These are phyloP conservation scores for Trichacis sp. DNA, from an alignment of 2,888 invertebrate genomes.

Conservation along the genomic window DNA sequence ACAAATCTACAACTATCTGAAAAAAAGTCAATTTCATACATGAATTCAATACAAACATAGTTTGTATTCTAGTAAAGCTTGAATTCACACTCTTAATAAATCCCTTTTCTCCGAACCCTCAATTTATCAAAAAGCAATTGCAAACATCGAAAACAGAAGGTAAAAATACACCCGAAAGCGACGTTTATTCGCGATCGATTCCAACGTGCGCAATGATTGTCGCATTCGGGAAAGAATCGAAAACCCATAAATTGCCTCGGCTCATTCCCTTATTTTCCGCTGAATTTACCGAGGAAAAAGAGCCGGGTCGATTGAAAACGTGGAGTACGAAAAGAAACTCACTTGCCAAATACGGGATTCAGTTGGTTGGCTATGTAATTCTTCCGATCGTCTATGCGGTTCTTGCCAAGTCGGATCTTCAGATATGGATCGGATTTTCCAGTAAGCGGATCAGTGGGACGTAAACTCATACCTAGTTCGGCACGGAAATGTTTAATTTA, in stretches of 20 bases:
- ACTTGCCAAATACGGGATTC: slow-evolving; percentile 88
- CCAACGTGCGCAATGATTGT: too few species aligned
- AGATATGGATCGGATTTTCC: slow-evolving; percentile 86
- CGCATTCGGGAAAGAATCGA: slow-evolving; percentile 1
- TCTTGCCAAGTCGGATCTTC: slow-evolving; percentile 77
- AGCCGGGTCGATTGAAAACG: background rate
- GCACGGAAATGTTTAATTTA: background rate
- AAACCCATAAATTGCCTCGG: background rate
- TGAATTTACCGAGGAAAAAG: background rate
- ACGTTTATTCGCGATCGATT: too few species aligned
- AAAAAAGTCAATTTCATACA: too few species aligned
- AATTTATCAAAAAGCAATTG: too few species aligned
- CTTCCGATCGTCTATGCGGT: slow-evolving; percentile 76
- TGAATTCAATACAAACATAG: too few species aligned
- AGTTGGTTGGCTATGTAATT: slow-evolving; percentile 79
- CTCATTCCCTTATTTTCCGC: background rate
- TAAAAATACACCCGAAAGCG: too few species aligned
- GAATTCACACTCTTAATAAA: too few species aligned
- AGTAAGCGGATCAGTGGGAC: slow-evolving; percentile 76
- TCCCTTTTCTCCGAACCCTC: too few species aligned
- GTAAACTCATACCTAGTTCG: slow-evolving; percentile 76
- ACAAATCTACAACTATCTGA: too few species aligned
- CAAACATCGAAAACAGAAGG: too few species aligned
- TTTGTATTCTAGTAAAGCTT: too few species aligned
- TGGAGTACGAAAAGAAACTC: slow-evolving; percentile 51